A percentile compares a stretch with the other conserved stretches of the same genome.
phyloP scores from a whole-genome alignment of 1,140 invertebrate genomes.

The Geopemphigus sp. region DNA sequence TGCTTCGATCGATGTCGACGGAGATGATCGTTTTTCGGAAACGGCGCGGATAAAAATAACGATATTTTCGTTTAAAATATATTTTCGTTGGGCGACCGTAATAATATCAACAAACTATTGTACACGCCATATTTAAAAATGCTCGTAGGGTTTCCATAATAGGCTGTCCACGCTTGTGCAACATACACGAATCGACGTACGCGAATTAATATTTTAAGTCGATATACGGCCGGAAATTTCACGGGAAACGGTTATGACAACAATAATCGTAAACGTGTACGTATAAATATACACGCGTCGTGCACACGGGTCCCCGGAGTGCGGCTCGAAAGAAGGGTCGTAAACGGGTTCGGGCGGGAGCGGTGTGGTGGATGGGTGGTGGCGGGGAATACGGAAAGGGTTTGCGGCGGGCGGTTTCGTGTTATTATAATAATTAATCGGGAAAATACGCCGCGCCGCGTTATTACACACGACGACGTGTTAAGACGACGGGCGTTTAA shows the following conservation, averaged over 20 bases:
- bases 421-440: slow-evolving; percentile 34
- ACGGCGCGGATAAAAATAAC: neutral
- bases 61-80: neutral
- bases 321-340: neutral
- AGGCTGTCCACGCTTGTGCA: no score
- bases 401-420: slow-evolving; percentile 5
- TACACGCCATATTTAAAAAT: neutral
- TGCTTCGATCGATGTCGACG: no score
- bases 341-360: neutral
- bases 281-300: neutral
- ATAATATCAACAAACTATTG: neutral
- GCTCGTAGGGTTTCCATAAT: neutral
- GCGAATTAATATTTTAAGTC: neutral
- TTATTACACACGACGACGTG: slow-evolving; percentile 21
- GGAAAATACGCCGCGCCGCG: neutral
- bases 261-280: neutral
- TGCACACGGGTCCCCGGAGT: neutral
- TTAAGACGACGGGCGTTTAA: slow-evolving; percentile 15
- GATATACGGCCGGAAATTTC: neutral
- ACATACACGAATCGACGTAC: neutral
- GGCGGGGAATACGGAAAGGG: no score
- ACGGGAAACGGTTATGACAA: neutral
- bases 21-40: no score
- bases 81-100: neutral
- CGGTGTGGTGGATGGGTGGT: no score